Conservation (phyloP, 2,113 vertebrate genomes). For the Sebastes schlegelii region DNA sequence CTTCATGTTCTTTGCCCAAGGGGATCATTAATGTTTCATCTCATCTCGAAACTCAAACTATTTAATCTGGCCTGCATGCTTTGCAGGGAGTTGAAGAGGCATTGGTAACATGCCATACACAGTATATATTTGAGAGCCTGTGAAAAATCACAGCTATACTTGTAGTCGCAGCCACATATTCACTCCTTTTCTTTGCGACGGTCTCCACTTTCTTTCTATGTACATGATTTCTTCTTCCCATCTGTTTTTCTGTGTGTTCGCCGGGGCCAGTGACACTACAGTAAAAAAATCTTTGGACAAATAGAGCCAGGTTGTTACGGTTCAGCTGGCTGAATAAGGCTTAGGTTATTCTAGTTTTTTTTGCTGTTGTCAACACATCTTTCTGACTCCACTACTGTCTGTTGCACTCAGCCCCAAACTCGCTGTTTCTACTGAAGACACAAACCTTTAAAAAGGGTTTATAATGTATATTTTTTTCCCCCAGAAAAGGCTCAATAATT, state of each 20-base stretch:
- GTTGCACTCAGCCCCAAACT: neutral
- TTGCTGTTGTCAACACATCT: neutral
- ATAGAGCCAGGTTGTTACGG: neutral
- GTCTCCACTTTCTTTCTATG: neutral
- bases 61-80: slow-evolving; percentile 21
- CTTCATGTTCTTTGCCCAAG: neutral
- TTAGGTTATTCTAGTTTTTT: neutral
- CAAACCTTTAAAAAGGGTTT: neutral
- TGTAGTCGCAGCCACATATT: neutral
- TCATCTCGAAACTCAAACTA: slow-evolving; percentile 14
- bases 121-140: neutral
- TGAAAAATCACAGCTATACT: neutral
- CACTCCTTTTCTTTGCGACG: neutral
- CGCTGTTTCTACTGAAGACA: too few relatives aligned
- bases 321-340: neutral
- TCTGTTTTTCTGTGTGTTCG: neutral
- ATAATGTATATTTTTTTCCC: neutral
- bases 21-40: slow-evolving; percentile 36
- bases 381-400: neutral
- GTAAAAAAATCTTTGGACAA: neutral
- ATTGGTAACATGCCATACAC: neutral
- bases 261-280: neutral
- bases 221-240: neutral
- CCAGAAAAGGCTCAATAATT: neutral
- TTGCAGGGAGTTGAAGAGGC: neutral